A percentile compares a stretch with the other conserved stretches of the same genome.
Conservation (phyloP, 2,797 vertebrate genomes). For the Acanthurus leucopareius region DNA sequence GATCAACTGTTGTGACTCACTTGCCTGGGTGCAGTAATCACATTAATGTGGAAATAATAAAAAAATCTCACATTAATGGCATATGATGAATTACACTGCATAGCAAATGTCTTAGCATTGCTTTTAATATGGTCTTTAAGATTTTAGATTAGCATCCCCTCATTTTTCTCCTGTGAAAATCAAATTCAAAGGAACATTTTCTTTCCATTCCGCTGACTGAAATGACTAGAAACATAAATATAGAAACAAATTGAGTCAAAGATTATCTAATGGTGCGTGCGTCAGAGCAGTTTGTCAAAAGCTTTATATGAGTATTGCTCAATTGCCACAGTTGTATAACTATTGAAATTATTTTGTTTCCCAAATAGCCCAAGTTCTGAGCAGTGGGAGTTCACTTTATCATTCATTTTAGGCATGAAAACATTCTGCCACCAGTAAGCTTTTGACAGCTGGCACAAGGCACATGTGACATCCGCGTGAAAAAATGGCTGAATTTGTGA, state of each 20-base stretch:
- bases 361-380: slow-evolving; percentile 49
- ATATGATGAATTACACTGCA: slow-evolving; percentile 71
- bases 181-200: slow-evolving; percentile 74
- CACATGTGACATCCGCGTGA: slow-evolving; percentile 47
- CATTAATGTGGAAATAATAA: slow-evolving; percentile 66
- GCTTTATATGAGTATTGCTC: slow-evolving; percentile 73
- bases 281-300: slow-evolving; percentile 75
- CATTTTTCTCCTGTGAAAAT: slow-evolving; percentile 75
- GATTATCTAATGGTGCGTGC: slow-evolving; percentile 81
- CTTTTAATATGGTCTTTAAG: slow-evolving; percentile 79
- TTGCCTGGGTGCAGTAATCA: slow-evolving; percentile 53
- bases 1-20: slow-evolving; percentile 62
- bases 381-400: slow-evolving; percentile 42
- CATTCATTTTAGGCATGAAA: slow-evolving; percentile 61
- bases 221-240: slow-evolving; percentile 80
- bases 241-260: slow-evolving; percentile 82
- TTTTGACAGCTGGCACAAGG: slow-evolving; percentile 67
- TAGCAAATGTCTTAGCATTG: slow-evolving; percentile 73
- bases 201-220: slow-evolving; percentile 67
- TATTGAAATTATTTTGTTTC: slow-evolving; percentile 59
- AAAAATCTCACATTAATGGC: slow-evolving; percentile 69
- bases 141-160: slow-evolving; percentile 77
- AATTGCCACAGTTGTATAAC: slow-evolving; percentile 62
- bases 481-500: slow-evolving; percentile 65
- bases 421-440: slow-evolving; percentile 56